phyloP scores from a whole-genome alignment of 2,797 vertebrate genomes.

The Steatocranus sp. region DNA sequence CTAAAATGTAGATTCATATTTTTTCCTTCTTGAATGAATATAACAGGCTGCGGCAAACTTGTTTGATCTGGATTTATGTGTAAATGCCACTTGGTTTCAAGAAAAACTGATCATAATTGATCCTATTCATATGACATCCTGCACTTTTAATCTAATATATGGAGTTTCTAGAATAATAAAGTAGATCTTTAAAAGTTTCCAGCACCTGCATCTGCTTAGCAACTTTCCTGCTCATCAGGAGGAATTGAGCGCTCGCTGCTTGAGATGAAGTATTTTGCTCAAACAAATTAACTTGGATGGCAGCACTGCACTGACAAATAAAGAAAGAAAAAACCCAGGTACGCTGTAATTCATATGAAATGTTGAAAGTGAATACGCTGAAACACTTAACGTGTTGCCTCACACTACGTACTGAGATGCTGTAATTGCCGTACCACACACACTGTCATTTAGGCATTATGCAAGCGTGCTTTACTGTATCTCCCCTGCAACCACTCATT shows the following conservation, averaged over 20 bases:
- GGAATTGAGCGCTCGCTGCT: neutral
- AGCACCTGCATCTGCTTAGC: neutral
- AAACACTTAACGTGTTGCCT: neutral
- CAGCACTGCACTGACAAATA: neutral
- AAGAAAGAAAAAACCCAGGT: neutral
- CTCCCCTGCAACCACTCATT: constrained; percentile 34
- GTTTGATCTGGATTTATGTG: neutral
- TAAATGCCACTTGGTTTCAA: neutral
- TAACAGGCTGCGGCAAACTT: neutral
- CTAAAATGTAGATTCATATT: neutral
- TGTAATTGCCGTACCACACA: neutral
- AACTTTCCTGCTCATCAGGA: accelerated
- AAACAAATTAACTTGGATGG: neutral
- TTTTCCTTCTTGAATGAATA: neutral
- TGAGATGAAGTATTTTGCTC: neutral
- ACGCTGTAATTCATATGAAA: neutral
- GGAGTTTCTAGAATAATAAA: neutral
- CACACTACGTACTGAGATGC: neutral
- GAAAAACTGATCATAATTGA: neutral
- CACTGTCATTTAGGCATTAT: neutral
- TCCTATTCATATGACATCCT: neutral
- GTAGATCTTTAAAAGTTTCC: neutral
- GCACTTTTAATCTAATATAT: neutral
- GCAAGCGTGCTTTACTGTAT: neutral
- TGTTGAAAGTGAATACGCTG: neutral